Evolutionary conservation across 2,888 invertebrate genomes (phyloP).

Genomic region (Ryuthela nishihirai): DNA sequence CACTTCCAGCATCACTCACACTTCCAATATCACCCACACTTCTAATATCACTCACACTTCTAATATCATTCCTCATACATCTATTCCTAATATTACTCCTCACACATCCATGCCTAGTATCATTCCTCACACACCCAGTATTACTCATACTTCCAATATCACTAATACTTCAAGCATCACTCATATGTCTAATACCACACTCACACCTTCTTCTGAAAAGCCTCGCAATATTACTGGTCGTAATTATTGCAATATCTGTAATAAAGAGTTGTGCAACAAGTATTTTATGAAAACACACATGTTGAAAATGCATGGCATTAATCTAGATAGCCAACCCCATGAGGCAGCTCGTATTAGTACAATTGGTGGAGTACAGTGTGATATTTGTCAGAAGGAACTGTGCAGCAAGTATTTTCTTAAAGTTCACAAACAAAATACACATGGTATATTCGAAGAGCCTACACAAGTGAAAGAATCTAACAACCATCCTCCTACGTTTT

Average conservation of each 20-base stretch:
- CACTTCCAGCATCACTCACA: constrained; percentile 11
- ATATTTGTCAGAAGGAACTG: constrained; percentile 96
- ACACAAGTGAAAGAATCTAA: constrained; percentile 25
- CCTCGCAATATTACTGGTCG: constrained; percentile 44
- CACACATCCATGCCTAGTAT: constrained; percentile 8
- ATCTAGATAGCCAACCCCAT: constrained; percentile 66
- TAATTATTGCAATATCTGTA: constrained; percentile 95
- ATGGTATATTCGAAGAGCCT: constrained; percentile 83
- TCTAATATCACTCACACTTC: constrained; percentile 22
- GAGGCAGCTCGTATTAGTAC: constrained; percentile 62
- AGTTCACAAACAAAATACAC: constrained; percentile 96
- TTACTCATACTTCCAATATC: constrained; percentile 16
- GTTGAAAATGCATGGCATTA: constrained; percentile 97
- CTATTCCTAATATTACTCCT: constrained; percentile 8
- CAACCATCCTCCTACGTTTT: constrained; percentile 14
- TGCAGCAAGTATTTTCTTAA: constrained; percentile 97
- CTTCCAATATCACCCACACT: constrained; percentile 18
- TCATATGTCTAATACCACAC: constrained; percentile 1
- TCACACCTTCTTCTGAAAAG: constrained; percentile 18
- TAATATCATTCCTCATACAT: constrained; percentile 9
- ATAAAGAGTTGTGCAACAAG: constrained; percentile 98
- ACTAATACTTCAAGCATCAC: no score
- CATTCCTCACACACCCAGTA: constrained; percentile 2
- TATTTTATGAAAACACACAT: constrained; percentile 99
- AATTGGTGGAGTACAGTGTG: constrained; percentile 90